Evolutionary conservation across 2,888 invertebrate genomes (phyloP).

Genomic region (Ceriagrion tenellum): DNA sequence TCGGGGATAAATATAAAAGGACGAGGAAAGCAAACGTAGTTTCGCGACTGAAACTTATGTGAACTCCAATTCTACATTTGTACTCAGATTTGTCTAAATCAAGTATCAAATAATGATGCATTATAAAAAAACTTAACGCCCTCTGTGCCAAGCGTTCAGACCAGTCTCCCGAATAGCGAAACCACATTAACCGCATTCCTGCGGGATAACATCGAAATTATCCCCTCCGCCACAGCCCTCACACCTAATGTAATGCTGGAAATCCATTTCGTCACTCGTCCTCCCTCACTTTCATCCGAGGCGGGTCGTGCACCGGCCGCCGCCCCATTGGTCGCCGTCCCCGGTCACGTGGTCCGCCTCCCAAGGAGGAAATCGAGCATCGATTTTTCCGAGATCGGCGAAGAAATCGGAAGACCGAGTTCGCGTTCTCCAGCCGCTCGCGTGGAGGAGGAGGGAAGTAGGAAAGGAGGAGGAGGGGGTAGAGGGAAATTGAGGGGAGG

Average conservation of each 20-base stretch:
- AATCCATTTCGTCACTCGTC: neutral
- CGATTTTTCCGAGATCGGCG: neutral
- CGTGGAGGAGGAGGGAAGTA: neutral
- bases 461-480: neutral
- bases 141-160: neutral
- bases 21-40: neutral
- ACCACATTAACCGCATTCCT: neutral
- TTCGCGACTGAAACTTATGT: neutral
- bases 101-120: neutral
- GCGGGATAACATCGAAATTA: neutral
- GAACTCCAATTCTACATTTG: neutral
- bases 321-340: neutral
- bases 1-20: neutral
- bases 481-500: too few relatives aligned
- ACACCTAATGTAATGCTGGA: neutral
- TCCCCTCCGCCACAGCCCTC: neutral
- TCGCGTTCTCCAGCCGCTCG: neutral
- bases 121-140: neutral
- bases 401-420: slow-evolving; percentile 14
- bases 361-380: neutral
- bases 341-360: neutral
- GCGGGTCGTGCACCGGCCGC: neutral
- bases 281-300: neutral
- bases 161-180: neutral
- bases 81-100: neutral